phyloP scores from a whole-genome alignment of 2,888 invertebrate species.

The Agelastica alni region DNA sequence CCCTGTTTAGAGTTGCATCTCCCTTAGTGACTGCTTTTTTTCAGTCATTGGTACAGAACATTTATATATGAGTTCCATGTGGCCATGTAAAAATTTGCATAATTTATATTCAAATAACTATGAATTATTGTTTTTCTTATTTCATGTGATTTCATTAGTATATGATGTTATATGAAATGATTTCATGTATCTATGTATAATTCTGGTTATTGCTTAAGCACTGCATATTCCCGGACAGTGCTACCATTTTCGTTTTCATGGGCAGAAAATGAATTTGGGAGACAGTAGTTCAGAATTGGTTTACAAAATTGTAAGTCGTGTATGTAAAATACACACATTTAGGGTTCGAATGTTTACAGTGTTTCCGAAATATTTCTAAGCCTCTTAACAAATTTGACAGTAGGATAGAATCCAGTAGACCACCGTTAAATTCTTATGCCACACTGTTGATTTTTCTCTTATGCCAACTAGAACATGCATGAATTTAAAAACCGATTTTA shows the following conservation, averaged over 20 bases:
- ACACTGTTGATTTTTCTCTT: no score
- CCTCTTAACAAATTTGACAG: constrained; percentile 15
- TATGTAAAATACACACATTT: constrained; percentile 26
- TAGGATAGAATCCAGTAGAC: no score
- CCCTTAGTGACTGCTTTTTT: constrained; percentile 16
- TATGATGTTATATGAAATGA: constrained; percentile 53
- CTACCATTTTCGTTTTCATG: constrained; percentile 54
- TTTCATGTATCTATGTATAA: constrained; percentile 54
- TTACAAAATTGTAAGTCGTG: constrained; percentile 39
- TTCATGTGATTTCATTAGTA: constrained; percentile 55
- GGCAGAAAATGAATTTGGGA: constrained; percentile 55
- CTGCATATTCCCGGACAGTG: constrained; percentile 48
- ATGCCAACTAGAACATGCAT: no score
- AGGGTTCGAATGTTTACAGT: constrained; percentile 27
- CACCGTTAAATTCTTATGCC: no score
- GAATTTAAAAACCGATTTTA: no score
- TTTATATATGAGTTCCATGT: constrained; percentile 52
- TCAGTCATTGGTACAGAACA: constrained; percentile 48
- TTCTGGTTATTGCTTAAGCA: constrained; percentile 54
- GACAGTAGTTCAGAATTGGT: constrained; percentile 56
- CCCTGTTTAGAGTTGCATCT: constrained; percentile 22
- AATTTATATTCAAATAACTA: constrained; percentile 46
- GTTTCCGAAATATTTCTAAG: constrained; percentile 23
- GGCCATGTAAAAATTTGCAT: constrained; percentile 51
- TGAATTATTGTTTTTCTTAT: constrained; percentile 49